Conservation (phyloP, 2,113 vertebrate species). For the Meleagris gallopavo region DNA sequence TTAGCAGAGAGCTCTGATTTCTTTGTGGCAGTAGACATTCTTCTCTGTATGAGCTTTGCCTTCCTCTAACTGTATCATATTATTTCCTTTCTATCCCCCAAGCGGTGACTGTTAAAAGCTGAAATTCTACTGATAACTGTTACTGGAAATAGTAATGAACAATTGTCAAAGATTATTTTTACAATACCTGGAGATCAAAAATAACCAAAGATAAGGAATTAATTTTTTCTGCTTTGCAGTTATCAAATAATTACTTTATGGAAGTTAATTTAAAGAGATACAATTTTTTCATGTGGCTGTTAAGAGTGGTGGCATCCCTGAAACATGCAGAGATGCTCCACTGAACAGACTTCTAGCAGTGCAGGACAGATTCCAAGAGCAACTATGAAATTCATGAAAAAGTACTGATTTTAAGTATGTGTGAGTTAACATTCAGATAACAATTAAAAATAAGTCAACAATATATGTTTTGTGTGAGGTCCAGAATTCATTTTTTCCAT, state of each 20-base stretch:
- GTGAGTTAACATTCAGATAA: not conserved
- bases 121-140: constrained; percentile 8
- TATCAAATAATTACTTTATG: constrained; percentile 52
- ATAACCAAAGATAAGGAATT: not conserved
- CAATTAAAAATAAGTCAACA: not conserved
- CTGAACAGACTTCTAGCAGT: not conserved
- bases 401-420: not conserved
- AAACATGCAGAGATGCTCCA: not conserved
- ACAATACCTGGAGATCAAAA: not conserved
- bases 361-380: not conserved
- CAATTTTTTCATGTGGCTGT: not conserved
- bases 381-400: constrained; percentile 17
- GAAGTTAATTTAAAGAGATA: not conserved
- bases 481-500: not conserved
- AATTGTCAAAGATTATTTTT: constrained; percentile 30
- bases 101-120: not conserved
- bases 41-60: not conserved
- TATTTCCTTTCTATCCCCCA: not conserved
- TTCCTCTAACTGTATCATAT: not conserved
- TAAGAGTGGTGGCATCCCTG: not conserved
- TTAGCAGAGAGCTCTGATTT: not conserved
- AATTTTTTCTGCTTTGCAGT: constrained; percentile 1
- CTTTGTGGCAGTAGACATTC: not conserved
- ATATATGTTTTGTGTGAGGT: not conserved
- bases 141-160: not conserved